These are phyloP conservation scores for Acipenser oxyrinchus DNA, from an alignment of 2,797 vertebrate genomes.

Conservation along the genomic window DNA sequence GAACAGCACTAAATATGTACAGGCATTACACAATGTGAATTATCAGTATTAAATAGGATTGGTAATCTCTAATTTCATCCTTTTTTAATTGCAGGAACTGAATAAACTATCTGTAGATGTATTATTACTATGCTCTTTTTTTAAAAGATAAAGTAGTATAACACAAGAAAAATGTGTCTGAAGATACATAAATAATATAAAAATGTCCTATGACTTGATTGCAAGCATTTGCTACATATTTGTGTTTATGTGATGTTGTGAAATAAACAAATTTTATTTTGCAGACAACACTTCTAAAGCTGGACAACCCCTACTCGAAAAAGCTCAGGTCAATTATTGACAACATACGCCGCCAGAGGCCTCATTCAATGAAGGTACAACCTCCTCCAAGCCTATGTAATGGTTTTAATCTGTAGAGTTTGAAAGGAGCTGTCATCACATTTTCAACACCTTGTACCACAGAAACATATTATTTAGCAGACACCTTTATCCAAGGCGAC, in stretches of 20 bases:
- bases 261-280: slow-evolving; percentile 10
- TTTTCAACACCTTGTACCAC: too few species aligned
- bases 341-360: slow-evolving; percentile 62
- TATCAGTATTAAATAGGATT: too few species aligned
- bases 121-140: too few species aligned
- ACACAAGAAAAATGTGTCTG: too few species aligned
- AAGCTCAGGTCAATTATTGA: slow-evolving; percentile 68
- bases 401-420: too few species aligned
- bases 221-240: background rate
- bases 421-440: too few species aligned
- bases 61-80: background rate
- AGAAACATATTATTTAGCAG: too few species aligned
- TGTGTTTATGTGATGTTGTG: background rate
- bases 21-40: too few species aligned
- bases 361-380: slow-evolving; percentile 85
- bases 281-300: slow-evolving; percentile 70
- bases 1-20: background rate
- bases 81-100: background rate
- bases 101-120: background rate
- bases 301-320: slow-evolving; percentile 75
- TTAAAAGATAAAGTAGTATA: too few species aligned
- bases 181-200: background rate
- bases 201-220: background rate
- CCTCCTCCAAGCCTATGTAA: background rate
- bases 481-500: too few species aligned